Percentiles rank a stretch among this genome's conserved stretches.
Evolutionary conservation across 1,140 invertebrate genomes (phyloP).

Genomic region (Ptiloglossa arizonensis): DNA sequence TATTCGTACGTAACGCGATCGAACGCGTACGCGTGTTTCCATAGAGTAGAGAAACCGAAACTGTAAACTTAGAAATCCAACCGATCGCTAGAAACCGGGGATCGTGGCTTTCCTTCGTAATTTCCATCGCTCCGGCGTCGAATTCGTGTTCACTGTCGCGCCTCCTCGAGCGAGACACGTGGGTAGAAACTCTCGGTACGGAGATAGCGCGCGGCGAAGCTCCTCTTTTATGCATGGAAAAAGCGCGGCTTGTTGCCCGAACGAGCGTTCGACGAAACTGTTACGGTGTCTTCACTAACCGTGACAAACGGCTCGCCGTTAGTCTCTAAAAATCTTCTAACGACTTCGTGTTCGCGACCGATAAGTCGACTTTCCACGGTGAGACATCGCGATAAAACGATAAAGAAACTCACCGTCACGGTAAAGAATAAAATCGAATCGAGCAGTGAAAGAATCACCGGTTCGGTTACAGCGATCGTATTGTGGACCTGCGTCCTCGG

Average conservation of each 20-base stretch:
- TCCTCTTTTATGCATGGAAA: neutral
- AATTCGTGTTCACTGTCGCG: neutral
- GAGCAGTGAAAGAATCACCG: too few species aligned
- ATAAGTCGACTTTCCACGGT: neutral
- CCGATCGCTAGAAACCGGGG: too few species aligned
- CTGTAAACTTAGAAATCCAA: neutral
- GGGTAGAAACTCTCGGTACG: neutral
- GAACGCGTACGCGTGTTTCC: too few species aligned
- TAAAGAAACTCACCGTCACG: neutral
- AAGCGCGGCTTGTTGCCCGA: too few species aligned
- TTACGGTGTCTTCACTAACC: neutral
- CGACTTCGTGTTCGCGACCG: neutral
- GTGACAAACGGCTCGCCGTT: neutral
- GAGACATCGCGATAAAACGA: neutral
- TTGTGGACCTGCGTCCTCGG: constrained; percentile 72
- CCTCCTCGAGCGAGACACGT: neutral
- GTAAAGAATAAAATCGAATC: neutral
- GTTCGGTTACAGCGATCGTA: constrained; percentile 66
- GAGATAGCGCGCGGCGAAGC: neutral
- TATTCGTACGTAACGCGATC: too few species aligned
- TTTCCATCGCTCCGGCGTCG: neutral
- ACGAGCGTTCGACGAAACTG: neutral
- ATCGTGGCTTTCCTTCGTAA: neutral
- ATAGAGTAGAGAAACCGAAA: neutral
- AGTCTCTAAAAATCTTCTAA: neutral